Evolutionary conservation across 2,113 vertebrate genomes (phyloP).

Genomic region (Lepus timidus): DNA sequence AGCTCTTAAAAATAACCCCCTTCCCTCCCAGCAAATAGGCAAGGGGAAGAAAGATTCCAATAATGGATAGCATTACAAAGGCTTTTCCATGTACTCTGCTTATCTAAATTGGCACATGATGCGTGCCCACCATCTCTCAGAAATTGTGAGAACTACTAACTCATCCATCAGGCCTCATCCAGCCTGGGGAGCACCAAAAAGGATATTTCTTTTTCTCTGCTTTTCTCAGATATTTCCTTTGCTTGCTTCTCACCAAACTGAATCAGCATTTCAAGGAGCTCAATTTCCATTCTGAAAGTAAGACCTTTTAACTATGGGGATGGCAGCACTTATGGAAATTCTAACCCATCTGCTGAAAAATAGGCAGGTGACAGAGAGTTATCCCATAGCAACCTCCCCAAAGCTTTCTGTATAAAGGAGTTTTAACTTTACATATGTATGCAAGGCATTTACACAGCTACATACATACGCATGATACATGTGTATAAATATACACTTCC

Average conservation of each 20-base stretch:
- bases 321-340: conserved; percentile 60
- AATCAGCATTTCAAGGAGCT: conserved; percentile 49
- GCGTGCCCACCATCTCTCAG: conserved; percentile 42
- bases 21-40: conserved; percentile 19
- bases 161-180: conserved; percentile 7
- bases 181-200: conserved; percentile 28
- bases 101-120: conserved; percentile 52
- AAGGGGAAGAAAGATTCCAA: conserved; percentile 52
- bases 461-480: neutral
- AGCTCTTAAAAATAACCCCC: conserved; percentile 45
- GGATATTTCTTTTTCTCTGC: conserved; percentile 38
- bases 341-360: neutral
- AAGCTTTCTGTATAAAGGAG: conserved; percentile 1
- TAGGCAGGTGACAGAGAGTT: conserved; percentile 2
- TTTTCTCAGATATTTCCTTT: no score
- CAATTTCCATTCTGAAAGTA: conserved; percentile 62
- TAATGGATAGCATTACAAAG: conserved; percentile 56
- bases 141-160: conserved; percentile 14
- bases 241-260: conserved; percentile 5
- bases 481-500: neutral
- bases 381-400: neutral
- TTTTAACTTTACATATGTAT: neutral
- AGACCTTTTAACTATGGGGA: conserved; percentile 50
- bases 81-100: conserved; percentile 22
- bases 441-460: neutral